Evolutionary conservation across 1,140 invertebrate species (phyloP), one percentile per base, ranked within the genome.

Genomic region (Dysdera silvatica): DNA sequence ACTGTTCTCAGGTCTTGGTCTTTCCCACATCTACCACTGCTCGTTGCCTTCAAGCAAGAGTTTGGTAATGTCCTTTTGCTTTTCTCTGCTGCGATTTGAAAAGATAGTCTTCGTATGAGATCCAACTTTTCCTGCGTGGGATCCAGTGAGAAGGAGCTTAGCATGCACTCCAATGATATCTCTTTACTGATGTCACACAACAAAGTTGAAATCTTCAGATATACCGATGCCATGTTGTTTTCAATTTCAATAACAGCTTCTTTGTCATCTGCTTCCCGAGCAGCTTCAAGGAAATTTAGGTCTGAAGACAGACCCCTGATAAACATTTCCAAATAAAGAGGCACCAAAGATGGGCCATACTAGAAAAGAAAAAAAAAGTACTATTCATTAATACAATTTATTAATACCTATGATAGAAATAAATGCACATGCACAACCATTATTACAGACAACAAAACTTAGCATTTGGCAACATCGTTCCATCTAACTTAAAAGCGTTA

Each of bases 181-280:
- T 67, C 59, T 14, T 67, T 54, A 18, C 62, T 53, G 23, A 59
- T 52, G 5, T 23, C 24, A 52, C 43, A 45, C 32, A 67, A 67
- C 14, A 67, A 31, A 8, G 61, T 45, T 16, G 43, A 58, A 20
- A 67, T 6, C 49, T 67, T 67, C 18, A 43, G 43, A 33, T 61
- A 67, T 52, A 67, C 58, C 31, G 55, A 35, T 57, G 65, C 65
- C 65, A 67, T 58, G 32, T 62, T 58, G 20, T 56, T 57, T 35
- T 67, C 65, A n/a, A 67, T 40, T 57, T 67, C 65, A n/a, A 62
- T 54, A 5, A 63, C 48, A 51, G 41, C 54, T 28, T 61, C 47
- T 32, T 49, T 54, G 33, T 58, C 54, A 18, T 59, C 65, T n/a
- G 45, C 41, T 31, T 67, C 53, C n/a, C 63, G 31, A 51, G 63